phyloP scores from a whole-genome alignment of 2,888 invertebrate genomes.

The Eurytoma adleriae region DNA sequence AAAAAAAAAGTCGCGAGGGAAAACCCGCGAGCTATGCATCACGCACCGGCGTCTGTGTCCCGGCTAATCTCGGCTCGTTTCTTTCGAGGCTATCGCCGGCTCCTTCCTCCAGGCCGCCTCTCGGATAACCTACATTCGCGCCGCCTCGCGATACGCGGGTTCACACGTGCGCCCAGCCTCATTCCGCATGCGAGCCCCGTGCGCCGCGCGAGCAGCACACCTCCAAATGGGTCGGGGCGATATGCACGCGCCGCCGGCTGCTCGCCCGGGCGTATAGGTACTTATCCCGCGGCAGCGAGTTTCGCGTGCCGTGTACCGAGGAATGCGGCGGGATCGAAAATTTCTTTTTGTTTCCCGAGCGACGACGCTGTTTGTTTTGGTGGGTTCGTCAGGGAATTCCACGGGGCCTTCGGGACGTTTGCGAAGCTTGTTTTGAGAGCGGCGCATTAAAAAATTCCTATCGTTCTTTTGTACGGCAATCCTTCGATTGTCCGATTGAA shows the following conservation, averaged over 20 bases:
- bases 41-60: too few relatives aligned
- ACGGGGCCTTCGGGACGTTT: too few relatives aligned
- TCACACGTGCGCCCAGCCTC: constrained; percentile 2
- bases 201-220: neutral
- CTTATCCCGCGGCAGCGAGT: neutral
- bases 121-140: constrained; percentile 72
- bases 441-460: too few relatives aligned
- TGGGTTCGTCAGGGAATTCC: too few relatives aligned
- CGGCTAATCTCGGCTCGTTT: neutral
- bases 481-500: too few relatives aligned
- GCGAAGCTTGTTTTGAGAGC: too few relatives aligned
- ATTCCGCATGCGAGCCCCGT: constrained; percentile 43
- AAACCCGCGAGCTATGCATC: too few relatives aligned
- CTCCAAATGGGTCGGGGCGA: constrained; percentile 5
- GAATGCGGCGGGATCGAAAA: neutral
- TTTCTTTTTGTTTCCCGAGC: too few relatives aligned
- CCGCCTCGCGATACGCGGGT: constrained; percentile 20
- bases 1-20: too few relatives aligned
- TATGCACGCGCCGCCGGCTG: neutral
- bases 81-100: constrained; percentile 47
- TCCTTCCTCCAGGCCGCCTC: constrained; percentile 59
- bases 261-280: neutral
- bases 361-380: too few relatives aligned
- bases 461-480: too few relatives aligned
- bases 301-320: neutral